Conservation (phyloP, 2,888 invertebrate species). For the Erynnis tages region DNA sequence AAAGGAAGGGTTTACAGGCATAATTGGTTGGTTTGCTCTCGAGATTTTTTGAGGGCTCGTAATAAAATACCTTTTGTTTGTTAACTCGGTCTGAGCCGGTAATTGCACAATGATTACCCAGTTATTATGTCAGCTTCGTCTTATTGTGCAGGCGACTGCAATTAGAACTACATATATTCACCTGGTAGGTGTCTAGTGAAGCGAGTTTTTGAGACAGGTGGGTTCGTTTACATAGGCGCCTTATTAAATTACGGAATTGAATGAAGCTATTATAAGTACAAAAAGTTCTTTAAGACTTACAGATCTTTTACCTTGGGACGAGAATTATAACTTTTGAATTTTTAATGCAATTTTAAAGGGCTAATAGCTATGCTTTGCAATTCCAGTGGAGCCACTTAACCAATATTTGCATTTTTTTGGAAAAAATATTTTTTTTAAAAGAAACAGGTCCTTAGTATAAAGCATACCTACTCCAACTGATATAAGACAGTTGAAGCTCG, state of each 20-base stretch:
- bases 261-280: no score
- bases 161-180: slow-evolving; percentile 22
- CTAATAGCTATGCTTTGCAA: no score
- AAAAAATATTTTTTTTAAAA: no score
- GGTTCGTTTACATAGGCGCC: slow-evolving; percentile 6
- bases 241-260: slow-evolving; percentile 3
- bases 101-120: slow-evolving; percentile 25
- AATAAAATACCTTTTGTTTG: slow-evolving; percentile 25
- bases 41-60: slow-evolving; percentile 6
- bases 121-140: slow-evolving; percentile 25
- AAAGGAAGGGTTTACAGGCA: slow-evolving; percentile 9
- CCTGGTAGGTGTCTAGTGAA: slow-evolving; percentile 10
- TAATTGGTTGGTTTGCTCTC: slow-evolving; percentile 13
- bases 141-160: slow-evolving; percentile 16
- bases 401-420: no score
- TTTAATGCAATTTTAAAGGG: no score
- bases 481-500: no score
- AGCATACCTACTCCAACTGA: no score
- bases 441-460: no score
- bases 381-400: no score
- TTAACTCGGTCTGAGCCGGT: slow-evolving; percentile 9
- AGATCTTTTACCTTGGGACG: no score
- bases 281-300: no score
- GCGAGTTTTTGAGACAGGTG: slow-evolving; percentile 16
- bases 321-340: no score